Evolutionary conservation across 2,888 invertebrate genomes (phyloP).

Genomic region (Blera fallax): DNA sequence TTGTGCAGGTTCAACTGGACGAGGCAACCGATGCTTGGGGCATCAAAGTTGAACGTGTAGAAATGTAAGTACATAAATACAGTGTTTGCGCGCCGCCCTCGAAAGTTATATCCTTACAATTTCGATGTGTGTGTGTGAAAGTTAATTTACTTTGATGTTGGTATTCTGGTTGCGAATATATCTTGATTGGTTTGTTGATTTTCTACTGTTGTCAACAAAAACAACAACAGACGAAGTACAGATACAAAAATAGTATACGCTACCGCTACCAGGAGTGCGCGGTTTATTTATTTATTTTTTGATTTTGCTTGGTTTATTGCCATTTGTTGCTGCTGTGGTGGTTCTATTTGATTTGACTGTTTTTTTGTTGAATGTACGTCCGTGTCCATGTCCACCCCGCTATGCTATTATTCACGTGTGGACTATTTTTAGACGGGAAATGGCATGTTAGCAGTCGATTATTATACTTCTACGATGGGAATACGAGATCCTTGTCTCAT

Average conservation of each 20-base stretch:
- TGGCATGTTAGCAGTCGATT: not conserved
- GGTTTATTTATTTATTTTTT: not conserved
- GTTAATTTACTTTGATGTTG: conserved; percentile 61
- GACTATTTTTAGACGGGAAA: not conserved
- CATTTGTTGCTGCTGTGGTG: conserved; percentile 17
- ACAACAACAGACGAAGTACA: not conserved
- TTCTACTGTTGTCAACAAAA: not conserved
- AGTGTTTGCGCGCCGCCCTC: not conserved
- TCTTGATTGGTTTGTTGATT: conserved; percentile 32
- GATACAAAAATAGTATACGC: conserved; percentile 25
- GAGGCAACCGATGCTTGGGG: conserved; percentile 97
- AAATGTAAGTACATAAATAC: conserved; percentile 89
- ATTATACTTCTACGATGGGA: not conserved
- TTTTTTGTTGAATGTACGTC: not conserved
- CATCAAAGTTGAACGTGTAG: conserved; percentile 97
- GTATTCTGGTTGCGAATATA: conserved; percentile 43
- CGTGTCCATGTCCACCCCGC: not conserved
- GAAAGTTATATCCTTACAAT: not conserved
- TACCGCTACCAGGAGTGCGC: not conserved
- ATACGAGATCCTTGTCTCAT: conserved; percentile 2
- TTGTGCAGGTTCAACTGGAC: conserved; percentile 87
- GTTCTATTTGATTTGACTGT: not conserved
- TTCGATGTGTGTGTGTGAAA: conserved; percentile 64
- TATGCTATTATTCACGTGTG: not conserved
- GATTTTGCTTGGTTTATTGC: not conserved